A percentile compares a stretch with the other conserved stretches of the same genome.
These are phyloP conservation scores for Dendrolimus houi DNA, from an alignment of 2,888 invertebrate genomes.

Conservation along the genomic window DNA sequence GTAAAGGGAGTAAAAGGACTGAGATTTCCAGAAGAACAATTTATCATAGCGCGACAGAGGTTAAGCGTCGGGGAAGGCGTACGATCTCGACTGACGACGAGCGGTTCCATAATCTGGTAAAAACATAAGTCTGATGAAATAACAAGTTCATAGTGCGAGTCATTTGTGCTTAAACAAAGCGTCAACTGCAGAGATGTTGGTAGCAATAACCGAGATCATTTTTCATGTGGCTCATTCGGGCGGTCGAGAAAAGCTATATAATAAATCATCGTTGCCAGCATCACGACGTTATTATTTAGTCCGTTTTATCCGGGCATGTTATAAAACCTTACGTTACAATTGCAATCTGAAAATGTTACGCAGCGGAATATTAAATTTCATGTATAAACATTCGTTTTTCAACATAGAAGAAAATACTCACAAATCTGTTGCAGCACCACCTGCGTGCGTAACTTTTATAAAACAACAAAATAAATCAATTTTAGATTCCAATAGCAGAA, in stretches of 20 bases:
- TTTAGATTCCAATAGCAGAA: too few species aligned
- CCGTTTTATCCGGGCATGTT: constrained; percentile 61
- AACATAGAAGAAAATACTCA: too few species aligned
- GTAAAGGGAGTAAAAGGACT: constrained; percentile 18
- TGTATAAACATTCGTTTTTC: too few species aligned
- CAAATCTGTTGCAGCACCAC: too few species aligned
- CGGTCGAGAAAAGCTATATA: constrained; percentile 71
- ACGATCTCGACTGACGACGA: constrained; percentile 15
- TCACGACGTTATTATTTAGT: constrained; percentile 71
- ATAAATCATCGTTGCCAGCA: constrained; percentile 74
- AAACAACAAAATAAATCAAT: too few species aligned
- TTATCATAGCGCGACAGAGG: constrained; percentile 41
- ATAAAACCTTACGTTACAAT: constrained; percentile 36
- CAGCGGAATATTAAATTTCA: too few species aligned
- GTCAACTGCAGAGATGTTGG: constrained; percentile 70
- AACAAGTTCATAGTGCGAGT: constrained; percentile 67
- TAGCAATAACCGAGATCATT: constrained; percentile 73
- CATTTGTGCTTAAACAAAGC: constrained; percentile 75
- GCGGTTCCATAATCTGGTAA: constrained; percentile 37
- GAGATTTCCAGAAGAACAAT: constrained; percentile 35
- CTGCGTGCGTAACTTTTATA: too few species aligned
- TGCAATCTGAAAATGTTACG: constrained; percentile 1
- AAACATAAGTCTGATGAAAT: constrained; percentile 56
- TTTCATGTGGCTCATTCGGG: constrained; percentile 74
- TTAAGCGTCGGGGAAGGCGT: constrained; percentile 14